Base-by-base conservation (phyloP, 2,797 vertebrate species). In the Lateolabrax maculatus region DNA sequence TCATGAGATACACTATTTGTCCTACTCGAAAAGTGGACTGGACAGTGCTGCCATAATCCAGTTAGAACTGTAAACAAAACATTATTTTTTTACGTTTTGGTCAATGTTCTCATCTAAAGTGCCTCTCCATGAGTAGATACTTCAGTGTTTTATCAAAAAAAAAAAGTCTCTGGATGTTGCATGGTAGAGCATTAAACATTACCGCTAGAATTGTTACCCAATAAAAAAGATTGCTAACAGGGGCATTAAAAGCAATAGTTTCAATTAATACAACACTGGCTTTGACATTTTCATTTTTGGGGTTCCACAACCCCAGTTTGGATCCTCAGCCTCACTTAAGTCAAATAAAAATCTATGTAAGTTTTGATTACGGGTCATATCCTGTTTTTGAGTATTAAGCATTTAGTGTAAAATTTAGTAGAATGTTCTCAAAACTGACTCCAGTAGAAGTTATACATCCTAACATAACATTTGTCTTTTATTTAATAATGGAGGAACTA, bases 1-100 rank as follows among this genome's bases (percentile, higher is more conserved):
- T 85, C 84, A 90, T 76, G 23, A 84, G 77, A 88, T 86, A 75
- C 79, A 79, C 60, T 84, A 65, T 79, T 83, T 88, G 79, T 89
- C 81, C 79, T 56, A 19, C 12, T 11, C 44, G 71, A 61, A 44
- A 72, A 53, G 63, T 71, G 68, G 70, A 81, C 71, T 25, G 84
- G 87, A 69, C 80, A 81, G 62, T 41, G 9, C 51, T 57, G 66
- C 61, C 34, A 15, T 73, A 62, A 83, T 89, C 51, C 52, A 72
- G 51, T 69, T 79, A 62, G n/a, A 61, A 71, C 46, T 49, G 25
- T 60, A 83, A 76, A 81, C 77, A 57, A 69, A 66, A 72, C 25
- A 31, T 52, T 18, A 39, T 73, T n/a, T n/a, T n/a, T n/a, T 49
- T 60, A 41, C 23, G 31, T 64, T 72, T 27, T 53, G 44, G 56